These are phyloP conservation scores for Rhinatrema bivittatum DNA, from an alignment of 2,797 vertebrate species.

Conservation along the genomic window DNA sequence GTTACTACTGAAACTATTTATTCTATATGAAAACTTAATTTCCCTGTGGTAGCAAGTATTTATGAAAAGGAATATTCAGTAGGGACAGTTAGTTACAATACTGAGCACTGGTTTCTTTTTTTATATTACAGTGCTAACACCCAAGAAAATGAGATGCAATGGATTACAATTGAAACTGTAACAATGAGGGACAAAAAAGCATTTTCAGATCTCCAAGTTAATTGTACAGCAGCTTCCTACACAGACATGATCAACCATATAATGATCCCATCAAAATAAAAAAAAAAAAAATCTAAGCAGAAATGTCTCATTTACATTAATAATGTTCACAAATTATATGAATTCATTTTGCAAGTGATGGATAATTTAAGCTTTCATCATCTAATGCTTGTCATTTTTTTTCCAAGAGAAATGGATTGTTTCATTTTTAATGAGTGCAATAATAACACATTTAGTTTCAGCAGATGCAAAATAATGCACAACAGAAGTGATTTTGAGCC, in stretches of 20 bases:
- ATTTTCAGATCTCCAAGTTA: conserved; percentile 84
- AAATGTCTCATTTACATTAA: conserved; percentile 84
- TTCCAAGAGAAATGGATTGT: conserved; percentile 85
- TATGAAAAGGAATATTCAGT: conserved; percentile 78
- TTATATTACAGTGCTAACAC: conserved; percentile 77
- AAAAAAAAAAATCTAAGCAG: conserved; percentile 74
- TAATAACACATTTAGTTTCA: conserved; percentile 80
- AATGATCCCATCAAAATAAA: conserved; percentile 82
- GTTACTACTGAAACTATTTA: conserved; percentile 74
- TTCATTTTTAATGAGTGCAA: conserved; percentile 94
- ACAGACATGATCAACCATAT: conserved; percentile 82
- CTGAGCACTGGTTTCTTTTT: conserved; percentile 62
- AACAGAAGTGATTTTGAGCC: conserved; percentile 74
- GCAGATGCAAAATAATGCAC: conserved; percentile 76
- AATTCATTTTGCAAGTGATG: conserved; percentile 87
- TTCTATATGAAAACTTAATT: conserved; percentile 78
- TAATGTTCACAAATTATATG: conserved; percentile 81
- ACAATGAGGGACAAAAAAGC: conserved; percentile 74
- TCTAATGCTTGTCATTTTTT: conserved; percentile 83
- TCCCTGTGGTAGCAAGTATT: conserved; percentile 78
- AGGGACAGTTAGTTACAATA: conserved; percentile 80
- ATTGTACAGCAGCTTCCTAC: conserved; percentile 88
- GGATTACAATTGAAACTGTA: conserved; percentile 80
- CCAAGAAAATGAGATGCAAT: conserved; percentile 81
- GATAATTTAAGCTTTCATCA: conserved; percentile 96